These are phyloP conservation scores for Anser cygnoides DNA, from an alignment of 2,113 vertebrate genomes.

Conservation along the genomic window DNA sequence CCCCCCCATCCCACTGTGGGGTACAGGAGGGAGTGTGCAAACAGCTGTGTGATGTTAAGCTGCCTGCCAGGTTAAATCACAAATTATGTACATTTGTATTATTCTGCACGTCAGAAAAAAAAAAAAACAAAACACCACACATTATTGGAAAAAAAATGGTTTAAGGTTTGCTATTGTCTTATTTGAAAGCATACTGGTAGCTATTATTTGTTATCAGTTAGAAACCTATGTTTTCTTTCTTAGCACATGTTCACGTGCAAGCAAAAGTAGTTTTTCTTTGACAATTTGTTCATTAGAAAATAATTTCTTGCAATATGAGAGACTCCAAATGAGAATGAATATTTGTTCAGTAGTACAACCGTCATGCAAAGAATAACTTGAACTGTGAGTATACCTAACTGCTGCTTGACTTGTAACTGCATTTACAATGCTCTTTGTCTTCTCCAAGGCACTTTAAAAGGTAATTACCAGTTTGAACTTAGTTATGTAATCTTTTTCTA, in stretches of 20 bases:
- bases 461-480: neutral
- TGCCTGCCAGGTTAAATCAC: too few species aligned
- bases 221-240: neutral
- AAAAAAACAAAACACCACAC: too few species aligned
- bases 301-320: neutral
- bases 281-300: neutral
- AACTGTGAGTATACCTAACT: neutral
- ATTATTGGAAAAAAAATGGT: neutral
- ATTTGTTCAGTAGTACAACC: neutral
- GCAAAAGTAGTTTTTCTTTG: neutral
- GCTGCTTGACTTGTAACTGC: neutral
- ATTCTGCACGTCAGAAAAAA: neutral
- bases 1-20: too few species aligned
- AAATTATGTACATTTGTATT: neutral
- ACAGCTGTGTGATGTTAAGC: too few species aligned
- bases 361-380: constrained; percentile 1
- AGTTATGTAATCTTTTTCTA: neutral
- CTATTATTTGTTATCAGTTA: neutral
- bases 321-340: neutral
- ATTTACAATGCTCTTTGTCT: neutral
- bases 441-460: neutral
- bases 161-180: neutral
- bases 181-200: neutral
- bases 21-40: too few species aligned
- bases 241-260: neutral